phyloP scores from a whole-genome alignment of 2,113 vertebrate genomes.

The Romanogobio albipinnatus region DNA sequence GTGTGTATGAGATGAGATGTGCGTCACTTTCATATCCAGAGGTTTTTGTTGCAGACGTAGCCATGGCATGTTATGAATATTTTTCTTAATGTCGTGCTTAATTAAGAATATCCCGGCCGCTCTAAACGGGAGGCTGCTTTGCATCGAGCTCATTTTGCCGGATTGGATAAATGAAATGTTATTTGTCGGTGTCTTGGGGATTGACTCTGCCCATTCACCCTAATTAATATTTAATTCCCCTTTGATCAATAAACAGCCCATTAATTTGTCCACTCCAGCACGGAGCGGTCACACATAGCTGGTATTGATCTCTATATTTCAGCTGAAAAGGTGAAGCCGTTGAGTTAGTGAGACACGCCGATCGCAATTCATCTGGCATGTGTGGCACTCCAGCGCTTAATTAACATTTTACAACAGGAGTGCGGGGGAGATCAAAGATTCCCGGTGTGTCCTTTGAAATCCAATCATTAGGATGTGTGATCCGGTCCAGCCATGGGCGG shows the following conservation, averaged over 20 bases:
- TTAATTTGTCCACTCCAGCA: constrained; percentile 56
- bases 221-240: constrained; percentile 66
- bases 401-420: constrained; percentile 57
- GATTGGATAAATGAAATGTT: constrained; percentile 58
- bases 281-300: constrained; percentile 45
- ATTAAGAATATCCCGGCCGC: neutral
- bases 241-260: constrained; percentile 67
- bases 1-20: no score
- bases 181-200: constrained; percentile 47
- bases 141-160: constrained; percentile 54
- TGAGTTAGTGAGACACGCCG: constrained; percentile 60
- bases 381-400: constrained; percentile 51
- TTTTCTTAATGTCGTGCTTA: neutral
- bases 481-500: constrained; percentile 55
- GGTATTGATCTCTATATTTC: constrained; percentile 70
- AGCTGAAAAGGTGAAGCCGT: constrained; percentile 68
- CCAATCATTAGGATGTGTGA: constrained; percentile 64
- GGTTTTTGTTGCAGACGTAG: neutral
- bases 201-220: constrained; percentile 61
- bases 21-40: neutral
- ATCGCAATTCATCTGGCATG: constrained; percentile 26
- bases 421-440: constrained; percentile 67
- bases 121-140: neutral
- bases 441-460: constrained; percentile 68
- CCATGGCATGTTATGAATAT: no score